Base-by-base conservation (phyloP, 2,113 vertebrate genomes). In the Loxodonta africana region DNA sequence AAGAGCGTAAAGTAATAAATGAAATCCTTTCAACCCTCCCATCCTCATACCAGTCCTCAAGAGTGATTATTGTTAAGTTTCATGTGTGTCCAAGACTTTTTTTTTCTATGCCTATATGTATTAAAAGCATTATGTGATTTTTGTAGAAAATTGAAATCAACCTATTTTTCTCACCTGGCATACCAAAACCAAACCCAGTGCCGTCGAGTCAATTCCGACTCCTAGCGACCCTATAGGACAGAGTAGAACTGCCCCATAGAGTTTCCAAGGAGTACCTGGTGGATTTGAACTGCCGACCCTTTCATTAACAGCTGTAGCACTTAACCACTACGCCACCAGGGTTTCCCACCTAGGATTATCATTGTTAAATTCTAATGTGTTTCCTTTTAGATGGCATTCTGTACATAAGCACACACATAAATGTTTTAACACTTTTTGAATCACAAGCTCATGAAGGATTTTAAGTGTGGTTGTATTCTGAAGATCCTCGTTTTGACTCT, bases 111-210 rank as follows among this genome's bases (percentile, higher is more conserved):
- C 18, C 8, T 82, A 28, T 60, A 15, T 28, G 5, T 60, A 33
- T 87, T 37, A 67, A 90, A 93, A 86, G 33, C 37, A 48, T 53
- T 88, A 85, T 30, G 17, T 81, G 28, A 81, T 74, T 57, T 46
- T 37, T 84, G 30, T 67, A 92, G 76, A 96, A 96, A 78, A 62
- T 60, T 86, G 80, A 69, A 94, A 67, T 86, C 41, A 62, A 41
- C 6, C 0, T 82, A 65, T 86, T 95, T 96, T 93, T 83, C n/a
- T 90, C n/a, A 69, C 14, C 51, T 21, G 17, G 41, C 37, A 37
- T 37, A 37, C 37, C 37, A 37, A 37, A 37, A 37, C 37, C 37
- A 37, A 37, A 37, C 37, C 37, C 37, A 37, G 37, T 37, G 37
- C 37, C 37, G 37, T 37, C 37, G 37, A 37, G 37, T 37, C 37